phyloP scores from a whole-genome alignment of 2,113 vertebrate genomes.

The Rhinolophus ferrumequinum region DNA sequence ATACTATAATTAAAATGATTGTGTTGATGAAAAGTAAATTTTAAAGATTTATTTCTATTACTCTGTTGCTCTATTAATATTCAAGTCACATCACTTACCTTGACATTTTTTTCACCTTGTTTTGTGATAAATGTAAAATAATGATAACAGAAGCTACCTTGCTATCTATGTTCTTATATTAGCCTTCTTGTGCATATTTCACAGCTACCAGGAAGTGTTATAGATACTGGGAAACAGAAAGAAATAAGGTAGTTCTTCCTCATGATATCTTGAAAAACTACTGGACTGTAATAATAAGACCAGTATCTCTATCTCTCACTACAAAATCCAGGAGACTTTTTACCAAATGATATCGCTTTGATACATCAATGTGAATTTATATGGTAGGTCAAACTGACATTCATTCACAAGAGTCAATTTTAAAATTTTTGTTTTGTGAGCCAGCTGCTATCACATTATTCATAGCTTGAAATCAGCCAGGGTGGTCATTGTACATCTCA shows the following conservation, averaged over 20 bases:
- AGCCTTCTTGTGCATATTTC: not conserved
- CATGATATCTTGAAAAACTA: not conserved
- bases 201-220: not conserved
- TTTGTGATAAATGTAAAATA: not conserved
- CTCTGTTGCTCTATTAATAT: not conserved
- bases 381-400: rapidly evolving
- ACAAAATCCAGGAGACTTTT: not conserved
- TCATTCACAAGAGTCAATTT: rapidly evolving
- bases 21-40: not conserved
- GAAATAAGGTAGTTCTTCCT: not conserved
- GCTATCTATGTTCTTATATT: not conserved
- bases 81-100: not conserved
- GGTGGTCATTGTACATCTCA: not conserved
- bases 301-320: not conserved
- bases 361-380: not conserved
- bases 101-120: not conserved
- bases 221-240: not conserved
- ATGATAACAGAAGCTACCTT: not conserved
- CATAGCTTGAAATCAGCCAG: not conserved
- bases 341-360: not conserved
- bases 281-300: not conserved
- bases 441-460: not conserved
- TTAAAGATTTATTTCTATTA: not conserved
- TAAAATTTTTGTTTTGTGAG: not conserved
- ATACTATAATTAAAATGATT: not conserved